Evolutionary conservation across 2,113 vertebrate genomes (phyloP).

Genomic region (Vimba vimba): DNA sequence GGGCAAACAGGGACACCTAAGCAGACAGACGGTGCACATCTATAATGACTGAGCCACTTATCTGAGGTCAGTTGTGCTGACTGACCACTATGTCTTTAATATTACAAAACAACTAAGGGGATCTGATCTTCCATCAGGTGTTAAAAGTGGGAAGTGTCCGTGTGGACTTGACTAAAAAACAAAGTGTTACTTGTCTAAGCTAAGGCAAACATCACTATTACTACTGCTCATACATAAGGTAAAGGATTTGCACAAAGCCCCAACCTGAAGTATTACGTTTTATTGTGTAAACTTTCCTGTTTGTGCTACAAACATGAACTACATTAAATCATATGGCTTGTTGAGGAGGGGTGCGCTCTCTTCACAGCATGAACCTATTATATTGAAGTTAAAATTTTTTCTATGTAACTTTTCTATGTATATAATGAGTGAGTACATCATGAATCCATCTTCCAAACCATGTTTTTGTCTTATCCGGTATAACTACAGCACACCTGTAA

Average conservation of each 20-base stretch:
- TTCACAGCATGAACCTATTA: too few relatives aligned
- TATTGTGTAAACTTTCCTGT: not conserved
- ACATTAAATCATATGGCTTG: not conserved
- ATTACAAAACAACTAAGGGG: conserved; percentile 36
- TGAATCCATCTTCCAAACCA: too few relatives aligned
- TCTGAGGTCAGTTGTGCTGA: conserved; percentile 10
- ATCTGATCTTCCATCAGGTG: conserved; percentile 36
- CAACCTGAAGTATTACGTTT: not conserved
- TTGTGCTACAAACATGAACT: not conserved
- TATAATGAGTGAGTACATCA: too few relatives aligned
- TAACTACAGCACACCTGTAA: too few relatives aligned
- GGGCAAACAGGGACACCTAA: conserved; percentile 77
- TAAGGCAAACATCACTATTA: not conserved
- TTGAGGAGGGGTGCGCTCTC: not conserved
- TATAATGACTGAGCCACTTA: conserved; percentile 51
- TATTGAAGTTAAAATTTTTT: too few relatives aligned
- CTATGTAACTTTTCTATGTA: too few relatives aligned
- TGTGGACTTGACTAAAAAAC: not conserved
- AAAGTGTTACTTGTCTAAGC: not conserved
- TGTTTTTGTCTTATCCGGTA: too few relatives aligned
- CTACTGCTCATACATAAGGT: not conserved
- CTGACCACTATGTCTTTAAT: conserved; percentile 13
- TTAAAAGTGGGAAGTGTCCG: not conserved
- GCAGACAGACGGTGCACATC: conserved; percentile 34
- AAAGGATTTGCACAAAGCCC: not conserved